Base-by-base conservation (phyloP, 2,888 invertebrate species). In the Leptarthrus brevirostris region DNA sequence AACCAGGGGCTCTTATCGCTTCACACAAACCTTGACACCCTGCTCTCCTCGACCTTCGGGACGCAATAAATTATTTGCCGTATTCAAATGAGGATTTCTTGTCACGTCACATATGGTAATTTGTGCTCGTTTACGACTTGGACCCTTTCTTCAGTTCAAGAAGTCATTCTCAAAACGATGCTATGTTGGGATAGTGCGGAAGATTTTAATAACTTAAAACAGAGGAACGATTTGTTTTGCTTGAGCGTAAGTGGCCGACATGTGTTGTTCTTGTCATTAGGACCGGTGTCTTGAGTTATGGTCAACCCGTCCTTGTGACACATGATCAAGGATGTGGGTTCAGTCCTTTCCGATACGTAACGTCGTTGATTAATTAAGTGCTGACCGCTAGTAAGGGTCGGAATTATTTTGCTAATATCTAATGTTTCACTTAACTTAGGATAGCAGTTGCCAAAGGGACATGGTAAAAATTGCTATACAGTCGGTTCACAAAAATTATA, bases 31-130 rank as follows among this genome's bases (percentile, higher is more conserved):
- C 56, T 40, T 16, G n/a, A 16, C 12, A 10, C 40, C 44, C 16
- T 8, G 14, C 56, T 24, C 54, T 14, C 56, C 56, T 1, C 1
- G 44, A 14, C 24, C 18, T 24, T 16, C 1, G 30, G 34, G 3
- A 14, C n/a, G 69, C 71, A 22, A 76, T 76, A 76, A 76, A 76
- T 76, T 76, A 76, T 76, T 76, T 74, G 73, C 74, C 73, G 72
- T 74, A 76, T 76, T 76, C 74, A 78, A 79, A 79, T 79, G 78
- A 78, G 78, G 77, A 79, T 78, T 79, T 78, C 78, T 78, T 78
- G 79, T 79, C 79, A 79, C 77, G 79, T 79, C 79, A 79, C 79
- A 79, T 78, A 78, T 79, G 79, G 78, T 78, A 78, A 78, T 79
- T 79, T 78, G 77, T 75, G 77, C 73, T 76, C 74, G 75, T 75